Evolutionary conservation across 2,113 vertebrate genomes (phyloP).

Genomic region (Silurus asotus): DNA sequence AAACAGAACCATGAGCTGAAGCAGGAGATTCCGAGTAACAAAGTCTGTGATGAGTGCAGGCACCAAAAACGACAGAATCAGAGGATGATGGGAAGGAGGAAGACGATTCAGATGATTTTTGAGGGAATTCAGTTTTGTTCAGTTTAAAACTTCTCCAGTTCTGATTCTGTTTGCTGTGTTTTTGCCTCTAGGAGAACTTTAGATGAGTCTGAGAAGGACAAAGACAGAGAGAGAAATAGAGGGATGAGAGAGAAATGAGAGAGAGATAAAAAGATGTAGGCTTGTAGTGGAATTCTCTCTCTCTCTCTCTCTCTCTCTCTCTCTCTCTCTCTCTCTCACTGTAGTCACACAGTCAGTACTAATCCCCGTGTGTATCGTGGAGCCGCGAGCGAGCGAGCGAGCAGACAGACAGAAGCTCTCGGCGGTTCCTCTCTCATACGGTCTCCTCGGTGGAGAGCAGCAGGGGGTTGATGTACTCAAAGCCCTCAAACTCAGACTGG

Average conservation of each 20-base stretch:
- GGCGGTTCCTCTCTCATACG: slow-evolving; percentile 78
- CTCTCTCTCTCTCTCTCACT: slow-evolving; percentile 8
- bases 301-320: background rate
- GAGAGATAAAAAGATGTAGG: background rate
- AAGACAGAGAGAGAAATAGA: background rate
- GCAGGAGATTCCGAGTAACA: slow-evolving; percentile 67
- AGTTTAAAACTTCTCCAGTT: slow-evolving; percentile 50
- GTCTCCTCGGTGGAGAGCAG: slow-evolving; percentile 93
- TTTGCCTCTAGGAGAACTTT: slow-evolving; percentile 10
- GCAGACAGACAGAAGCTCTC: background rate
- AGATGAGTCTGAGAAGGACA: background rate
- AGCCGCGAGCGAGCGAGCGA: background rate
- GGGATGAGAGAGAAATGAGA: background rate
- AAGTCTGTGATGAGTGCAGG: slow-evolving; percentile 58
- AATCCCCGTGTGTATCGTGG: background rate
- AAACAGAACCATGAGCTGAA: slow-evolving; percentile 64
- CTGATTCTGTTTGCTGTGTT: background rate
- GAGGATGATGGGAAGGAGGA: slow-evolving; percentile 56
- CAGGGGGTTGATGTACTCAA: slow-evolving; percentile 97
- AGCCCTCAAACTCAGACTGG: slow-evolving; percentile 98
- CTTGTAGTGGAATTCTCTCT: background rate
- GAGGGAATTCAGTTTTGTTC: slow-evolving; percentile 37
- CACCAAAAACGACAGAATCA: slow-evolving; percentile 51
- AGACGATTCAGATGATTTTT: slow-evolving; percentile 67
- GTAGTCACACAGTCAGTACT: background rate